phyloP scores from a whole-genome alignment of 1,140 invertebrate genomes.

The Caligus rogercresseyi region DNA sequence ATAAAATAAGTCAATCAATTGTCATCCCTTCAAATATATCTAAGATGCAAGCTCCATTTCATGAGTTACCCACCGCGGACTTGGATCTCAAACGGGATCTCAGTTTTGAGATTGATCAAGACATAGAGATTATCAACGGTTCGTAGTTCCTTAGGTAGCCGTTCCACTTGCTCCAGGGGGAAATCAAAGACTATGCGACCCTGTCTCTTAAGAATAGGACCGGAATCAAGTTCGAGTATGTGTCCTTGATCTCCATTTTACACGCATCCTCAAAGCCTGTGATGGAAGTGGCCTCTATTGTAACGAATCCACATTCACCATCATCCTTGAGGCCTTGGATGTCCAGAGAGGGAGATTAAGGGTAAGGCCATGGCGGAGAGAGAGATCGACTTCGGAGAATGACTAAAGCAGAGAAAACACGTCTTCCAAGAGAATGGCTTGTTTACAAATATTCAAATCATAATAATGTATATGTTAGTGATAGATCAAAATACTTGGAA shows the following conservation, averaged over 20 bases:
- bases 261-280: not conserved
- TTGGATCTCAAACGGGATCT: not conserved
- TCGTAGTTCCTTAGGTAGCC: not conserved
- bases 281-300: not conserved
- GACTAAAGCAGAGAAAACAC: no score
- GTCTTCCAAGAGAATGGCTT: no score
- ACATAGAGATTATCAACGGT: not conserved
- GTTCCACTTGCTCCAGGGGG: not conserved
- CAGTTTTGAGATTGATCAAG: not conserved
- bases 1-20: no score
- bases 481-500: no score
- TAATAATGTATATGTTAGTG: no score
- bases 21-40: no score
- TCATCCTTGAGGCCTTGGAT: not conserved
- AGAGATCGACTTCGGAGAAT: no score
- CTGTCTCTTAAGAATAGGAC: not conserved
- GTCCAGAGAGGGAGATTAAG: not conserved
- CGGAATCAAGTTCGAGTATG: not conserved
- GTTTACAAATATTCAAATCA: no score
- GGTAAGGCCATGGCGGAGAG: not conserved
- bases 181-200: not conserved
- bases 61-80: not conserved
- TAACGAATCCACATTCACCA: not conserved
- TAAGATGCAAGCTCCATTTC: not conserved
- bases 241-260: not conserved